Conservation (phyloP, 2,888 invertebrate genomes). For the Chrysina gloriosa region DNA sequence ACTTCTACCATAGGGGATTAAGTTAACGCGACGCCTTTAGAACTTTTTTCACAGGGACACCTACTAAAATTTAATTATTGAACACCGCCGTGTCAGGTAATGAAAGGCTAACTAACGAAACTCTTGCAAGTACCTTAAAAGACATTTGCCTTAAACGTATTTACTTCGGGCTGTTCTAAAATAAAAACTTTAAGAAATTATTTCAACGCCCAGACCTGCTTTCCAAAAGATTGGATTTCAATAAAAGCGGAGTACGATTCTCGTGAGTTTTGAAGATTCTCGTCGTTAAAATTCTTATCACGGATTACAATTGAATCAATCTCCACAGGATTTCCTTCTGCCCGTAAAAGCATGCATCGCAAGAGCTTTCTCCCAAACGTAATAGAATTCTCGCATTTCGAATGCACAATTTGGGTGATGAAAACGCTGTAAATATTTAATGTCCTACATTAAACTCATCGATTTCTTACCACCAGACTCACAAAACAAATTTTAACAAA, state of each 20-base stretch:
- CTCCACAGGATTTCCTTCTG: slow-evolving; percentile 18
- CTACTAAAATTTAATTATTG: slow-evolving; percentile 22
- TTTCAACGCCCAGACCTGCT: slow-evolving; percentile 31
- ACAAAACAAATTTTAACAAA: no score
- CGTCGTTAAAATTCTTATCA: slow-evolving; percentile 41
- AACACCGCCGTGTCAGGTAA: background rate
- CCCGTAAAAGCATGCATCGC: slow-evolving; percentile 34
- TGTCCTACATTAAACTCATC: background rate
- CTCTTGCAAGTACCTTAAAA: background rate
- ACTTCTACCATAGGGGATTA: slow-evolving; percentile 42
- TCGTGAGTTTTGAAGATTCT: slow-evolving; percentile 31
- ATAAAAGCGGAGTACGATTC: slow-evolving; percentile 32
- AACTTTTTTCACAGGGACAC: slow-evolving; percentile 41
- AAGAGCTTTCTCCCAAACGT: background rate
- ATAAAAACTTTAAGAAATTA: slow-evolving; percentile 26
- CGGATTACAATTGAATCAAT: slow-evolving; percentile 44
- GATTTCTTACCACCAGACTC: background rate
- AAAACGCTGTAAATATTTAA: slow-evolving; percentile 33
- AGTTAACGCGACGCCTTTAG: slow-evolving; percentile 43
- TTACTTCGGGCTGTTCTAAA: background rate
- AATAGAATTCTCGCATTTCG: slow-evolving; percentile 28
- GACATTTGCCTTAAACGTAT: slow-evolving; percentile 2
- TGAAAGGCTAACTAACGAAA: background rate
- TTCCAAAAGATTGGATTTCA: slow-evolving; percentile 33
- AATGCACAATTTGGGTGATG: slow-evolving; percentile 15